Base-by-base conservation (phyloP, 2,113 vertebrate species). In the Pleuronectes platessa region DNA sequence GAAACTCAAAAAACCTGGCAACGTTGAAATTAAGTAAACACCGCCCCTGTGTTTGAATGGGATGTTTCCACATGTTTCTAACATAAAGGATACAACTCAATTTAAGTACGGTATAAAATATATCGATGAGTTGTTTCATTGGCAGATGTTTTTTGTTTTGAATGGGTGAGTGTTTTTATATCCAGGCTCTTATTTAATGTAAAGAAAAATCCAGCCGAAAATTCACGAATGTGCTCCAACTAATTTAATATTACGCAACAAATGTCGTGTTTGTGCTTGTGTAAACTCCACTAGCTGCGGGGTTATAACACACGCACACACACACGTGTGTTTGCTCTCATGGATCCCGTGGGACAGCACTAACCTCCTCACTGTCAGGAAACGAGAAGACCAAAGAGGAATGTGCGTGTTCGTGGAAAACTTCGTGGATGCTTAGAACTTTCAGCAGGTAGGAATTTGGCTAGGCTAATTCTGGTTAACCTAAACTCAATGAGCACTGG, bases 211-310 rank as follows among this genome's bases (percentile, higher is more conserved):
- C 21, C 1, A 0, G 7, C 4, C 26, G 11, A 5, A 11, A 35
- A 0, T 24, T 1, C 2, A 24, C 11, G 91, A 93, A 94, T 85
- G 75, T 93, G 90, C 83, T 68, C 1, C 0, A 2, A 4, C 14
- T 65, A 78, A 92, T 69, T 55, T 0, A 4, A 51, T 10, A 18
- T 20, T 13, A 24, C 4, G 1, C 23, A 37, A 42, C 14, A 56
- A n/a, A 35, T 65, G 68, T 79, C 55, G 71, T 23, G 68, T 63
- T 69, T 88, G 58, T 59, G 35, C 0, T 14, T 20, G 17, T 68
- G 70, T 74, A 67, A 60, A 78, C 35, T 31, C 6, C 8, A 42
- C 27, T 27, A 65, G 12, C 47, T 17, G 40, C 17, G 11, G 6
- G 4, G 64, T 49, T 5, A 14, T 17, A 14, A 24, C 21, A 42